phyloP scores from a whole-genome alignment of 1,140 invertebrate genomes.

The Micrasema minimum region DNA sequence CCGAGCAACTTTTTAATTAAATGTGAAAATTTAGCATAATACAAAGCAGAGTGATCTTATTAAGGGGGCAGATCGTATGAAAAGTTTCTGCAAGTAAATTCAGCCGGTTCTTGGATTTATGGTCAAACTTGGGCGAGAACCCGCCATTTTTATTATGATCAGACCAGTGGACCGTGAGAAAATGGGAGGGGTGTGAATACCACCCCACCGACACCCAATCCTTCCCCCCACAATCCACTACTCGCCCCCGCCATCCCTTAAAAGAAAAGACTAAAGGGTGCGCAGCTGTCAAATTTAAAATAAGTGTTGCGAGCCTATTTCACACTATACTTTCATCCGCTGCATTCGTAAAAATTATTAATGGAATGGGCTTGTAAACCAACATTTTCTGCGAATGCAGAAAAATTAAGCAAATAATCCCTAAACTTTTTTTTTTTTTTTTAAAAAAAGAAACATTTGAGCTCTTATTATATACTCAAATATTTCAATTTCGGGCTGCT shows the following conservation, averaged over 20 bases:
- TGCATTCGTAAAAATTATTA: too few species aligned
- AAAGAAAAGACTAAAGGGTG: conserved; percentile 41
- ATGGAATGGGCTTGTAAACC: too few species aligned
- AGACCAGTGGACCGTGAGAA: conserved; percentile 68
- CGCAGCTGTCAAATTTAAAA: conserved; percentile 51
- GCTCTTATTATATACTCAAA: too few species aligned
- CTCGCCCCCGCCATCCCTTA: conserved; percentile 18
- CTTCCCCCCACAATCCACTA: conserved; percentile 20
- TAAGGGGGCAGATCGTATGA: conserved; percentile 20
- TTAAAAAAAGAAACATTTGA: too few species aligned
- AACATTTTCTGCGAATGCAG: too few species aligned
- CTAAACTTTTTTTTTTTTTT: too few species aligned
- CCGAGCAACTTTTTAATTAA: too few species aligned
- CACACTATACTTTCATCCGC: too few species aligned
- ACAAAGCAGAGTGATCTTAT: conserved; percentile 34
- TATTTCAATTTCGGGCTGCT: too few species aligned
- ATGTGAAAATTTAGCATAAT: conserved; percentile 6
- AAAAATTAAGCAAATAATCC: too few species aligned
- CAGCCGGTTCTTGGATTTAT: conserved; percentile 61
- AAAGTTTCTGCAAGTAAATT: conserved; percentile 44
- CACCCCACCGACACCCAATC: conserved; percentile 32
- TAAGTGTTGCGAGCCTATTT: conserved; percentile 9
- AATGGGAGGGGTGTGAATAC: conserved; percentile 48
- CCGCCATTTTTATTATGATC: conserved; percentile 68
- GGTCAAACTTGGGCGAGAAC: conserved; percentile 64